A percentile compares a stretch with the other conserved stretches of the same genome.
Evolutionary conservation across 2,888 invertebrate genomes (phyloP).

Genomic region (Macropis europaea): DNA sequence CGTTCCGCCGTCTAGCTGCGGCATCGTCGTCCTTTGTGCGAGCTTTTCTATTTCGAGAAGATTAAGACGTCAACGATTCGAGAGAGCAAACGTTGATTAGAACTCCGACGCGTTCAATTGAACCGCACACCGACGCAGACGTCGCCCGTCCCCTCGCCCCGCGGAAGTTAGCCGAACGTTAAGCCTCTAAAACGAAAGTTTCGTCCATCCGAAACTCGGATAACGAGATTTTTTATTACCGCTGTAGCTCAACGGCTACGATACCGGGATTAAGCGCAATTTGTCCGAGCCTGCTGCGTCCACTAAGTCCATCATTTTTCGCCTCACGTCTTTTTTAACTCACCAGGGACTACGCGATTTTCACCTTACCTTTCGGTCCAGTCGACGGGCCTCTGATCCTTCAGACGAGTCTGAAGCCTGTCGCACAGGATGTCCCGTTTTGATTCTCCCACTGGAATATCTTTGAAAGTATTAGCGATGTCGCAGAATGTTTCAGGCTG

Average conservation of each 20-base stretch:
- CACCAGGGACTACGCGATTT: too few relatives aligned
- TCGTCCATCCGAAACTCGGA: not conserved
- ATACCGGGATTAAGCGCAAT: not conserved
- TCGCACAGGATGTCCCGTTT: too few relatives aligned
- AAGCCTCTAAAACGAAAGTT: slow-evolving; percentile 13
- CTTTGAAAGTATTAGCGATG: too few relatives aligned
- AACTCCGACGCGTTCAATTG: slow-evolving; percentile 35
- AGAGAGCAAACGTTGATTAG: slow-evolving; percentile 34
- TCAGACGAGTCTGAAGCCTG: too few relatives aligned
- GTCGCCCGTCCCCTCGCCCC: slow-evolving; percentile 16
- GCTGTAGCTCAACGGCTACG: not conserved
- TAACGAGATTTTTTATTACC: slow-evolving; percentile 37
- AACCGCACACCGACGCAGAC: slow-evolving; percentile 10
- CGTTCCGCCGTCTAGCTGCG: slow-evolving; percentile 5
- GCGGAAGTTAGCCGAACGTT: not conserved
- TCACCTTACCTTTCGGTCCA: too few relatives aligned
- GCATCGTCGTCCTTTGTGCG: slow-evolving; percentile 22
- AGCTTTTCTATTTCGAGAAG: slow-evolving; percentile 37
- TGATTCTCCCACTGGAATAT: too few relatives aligned
- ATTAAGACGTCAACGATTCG: slow-evolving; percentile 48
- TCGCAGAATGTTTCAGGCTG: too few relatives aligned
- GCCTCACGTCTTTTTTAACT: not conserved
- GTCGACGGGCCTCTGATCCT: too few relatives aligned
- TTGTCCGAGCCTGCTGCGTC: not conserved
- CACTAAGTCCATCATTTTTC: not conserved